Conservation (phyloP, 2,888 invertebrate species). For the Dioctria linearis region DNA sequence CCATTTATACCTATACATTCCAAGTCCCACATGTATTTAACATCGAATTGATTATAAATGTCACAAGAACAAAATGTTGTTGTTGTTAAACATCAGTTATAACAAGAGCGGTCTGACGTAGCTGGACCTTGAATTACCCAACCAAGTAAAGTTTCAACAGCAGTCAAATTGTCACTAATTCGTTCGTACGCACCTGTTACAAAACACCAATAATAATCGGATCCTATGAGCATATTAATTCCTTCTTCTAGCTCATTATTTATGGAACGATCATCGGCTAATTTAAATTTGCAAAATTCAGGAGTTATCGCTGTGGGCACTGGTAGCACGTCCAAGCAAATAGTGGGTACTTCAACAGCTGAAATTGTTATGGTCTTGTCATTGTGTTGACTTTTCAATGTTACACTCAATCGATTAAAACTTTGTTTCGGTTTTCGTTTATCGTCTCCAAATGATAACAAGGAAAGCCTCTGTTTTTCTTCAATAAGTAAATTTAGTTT, state of each 20-base stretch:
- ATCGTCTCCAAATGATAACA: too few relatives aligned
- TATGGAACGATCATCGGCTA: not conserved
- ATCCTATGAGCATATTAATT: slow-evolving; percentile 17
- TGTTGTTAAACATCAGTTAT: not conserved
- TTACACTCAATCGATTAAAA: too few relatives aligned
- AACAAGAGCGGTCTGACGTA: not conserved
- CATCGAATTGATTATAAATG: too few relatives aligned
- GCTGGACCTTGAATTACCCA: slow-evolving; percentile 32
- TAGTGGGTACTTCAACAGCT: slow-evolving; percentile 22
- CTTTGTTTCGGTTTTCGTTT: too few relatives aligned
- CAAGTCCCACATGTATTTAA: too few relatives aligned
- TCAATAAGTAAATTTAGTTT: too few relatives aligned
- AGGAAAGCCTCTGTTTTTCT: too few relatives aligned
- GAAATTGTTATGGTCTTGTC: not conserved
- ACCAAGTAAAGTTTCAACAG: slow-evolving; percentile 25
- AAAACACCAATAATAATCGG: slow-evolving; percentile 13
- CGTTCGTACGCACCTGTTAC: slow-evolving; percentile 14
- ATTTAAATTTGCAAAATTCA: not conserved
- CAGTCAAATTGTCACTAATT: slow-evolving; percentile 7
- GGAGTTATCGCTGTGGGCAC: not conserved
- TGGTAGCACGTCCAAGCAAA: slow-evolving; percentile 24
- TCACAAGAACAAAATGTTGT: not conserved
- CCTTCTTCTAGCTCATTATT: slow-evolving; percentile 17
- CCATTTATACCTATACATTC: too few relatives aligned
- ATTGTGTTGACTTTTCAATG: not conserved